Percentiles rank a stretch among this genome's conserved stretches.
Evolutionary conservation across 2,888 invertebrate genomes (phyloP).

Genomic region (Myopa testacea): DNA sequence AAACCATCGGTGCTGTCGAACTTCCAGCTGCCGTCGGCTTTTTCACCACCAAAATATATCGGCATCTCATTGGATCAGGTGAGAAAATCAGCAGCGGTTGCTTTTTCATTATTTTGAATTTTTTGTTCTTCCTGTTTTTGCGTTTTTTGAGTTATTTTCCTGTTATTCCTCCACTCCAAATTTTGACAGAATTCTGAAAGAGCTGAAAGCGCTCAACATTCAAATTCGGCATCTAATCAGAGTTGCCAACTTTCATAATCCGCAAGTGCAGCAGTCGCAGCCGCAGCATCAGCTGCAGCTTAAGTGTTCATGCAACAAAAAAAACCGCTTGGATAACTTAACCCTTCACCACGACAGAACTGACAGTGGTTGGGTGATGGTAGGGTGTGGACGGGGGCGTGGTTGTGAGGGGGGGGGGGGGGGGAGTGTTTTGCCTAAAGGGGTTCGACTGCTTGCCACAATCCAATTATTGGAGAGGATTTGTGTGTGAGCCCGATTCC

Average conservation of each 20-base stretch:
- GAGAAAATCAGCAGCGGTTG: conserved; percentile 46
- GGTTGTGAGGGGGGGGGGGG: background rate
- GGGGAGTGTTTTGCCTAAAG: background rate
- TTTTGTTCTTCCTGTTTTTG: too few species aligned
- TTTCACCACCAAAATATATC: conserved; percentile 77
- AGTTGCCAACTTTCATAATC: background rate
- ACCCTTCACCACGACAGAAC: conserved; percentile 29
- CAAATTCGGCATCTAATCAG: background rate
- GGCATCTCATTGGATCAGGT: conserved; percentile 69
- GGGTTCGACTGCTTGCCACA: conserved; percentile 33
- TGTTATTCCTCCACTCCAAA: too few species aligned
- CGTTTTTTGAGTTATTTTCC: too few species aligned
- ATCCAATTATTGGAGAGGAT: conserved; percentile 47
- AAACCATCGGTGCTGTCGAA: conserved; percentile 73
- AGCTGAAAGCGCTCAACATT: background rate
- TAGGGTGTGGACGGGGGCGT: background rate
- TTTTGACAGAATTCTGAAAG: too few species aligned
- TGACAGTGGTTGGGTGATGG: background rate
- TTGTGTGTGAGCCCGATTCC: conserved; percentile 15
- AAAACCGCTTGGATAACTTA: conserved; percentile 2
- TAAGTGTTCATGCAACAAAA: too few species aligned
- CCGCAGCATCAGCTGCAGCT: background rate
- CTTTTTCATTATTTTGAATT: too few species aligned
- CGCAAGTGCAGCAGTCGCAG: conserved; percentile 13
- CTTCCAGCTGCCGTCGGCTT: conserved; percentile 78